Percentiles rank a stretch among this genome's conserved stretches.
phyloP scores from a whole-genome alignment of 2,888 invertebrate species.

The Cheilosia scutellata region DNA sequence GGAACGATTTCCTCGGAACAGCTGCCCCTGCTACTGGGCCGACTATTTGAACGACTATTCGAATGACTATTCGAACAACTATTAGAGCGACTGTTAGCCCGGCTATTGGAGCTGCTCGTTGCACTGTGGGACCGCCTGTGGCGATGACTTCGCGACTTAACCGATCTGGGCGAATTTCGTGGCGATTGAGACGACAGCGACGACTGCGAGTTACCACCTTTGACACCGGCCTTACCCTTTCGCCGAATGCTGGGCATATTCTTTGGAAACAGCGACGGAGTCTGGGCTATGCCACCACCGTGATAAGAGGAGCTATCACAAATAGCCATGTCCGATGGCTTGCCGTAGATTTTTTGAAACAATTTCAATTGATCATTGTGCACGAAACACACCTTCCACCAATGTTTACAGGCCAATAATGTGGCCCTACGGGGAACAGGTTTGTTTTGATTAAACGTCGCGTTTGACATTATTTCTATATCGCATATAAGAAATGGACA shows the following conservation, averaged over 20 bases:
- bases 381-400: conserved; percentile 94
- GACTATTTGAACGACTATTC: conserved; percentile 57
- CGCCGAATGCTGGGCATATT: conserved; percentile 83
- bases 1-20: conserved; percentile 63
- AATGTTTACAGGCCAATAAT: conserved; percentile 90
- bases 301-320: conserved; percentile 56
- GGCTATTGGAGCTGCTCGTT: conserved; percentile 35
- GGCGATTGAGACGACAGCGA: conserved; percentile 45
- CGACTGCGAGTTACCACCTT: conserved; percentile 50
- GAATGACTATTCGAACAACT: conserved; percentile 60
- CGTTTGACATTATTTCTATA: conserved; percentile 48
- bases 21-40: conserved; percentile 70
- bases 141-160: conserved; percentile 59
- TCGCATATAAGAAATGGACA: conserved; percentile 10
- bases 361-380: conserved; percentile 92
- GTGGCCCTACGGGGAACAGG: conserved; percentile 84
- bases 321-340: conserved; percentile 67
- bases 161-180: conserved; percentile 62
- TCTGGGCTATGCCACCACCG: conserved; percentile 46
- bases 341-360: conserved; percentile 90
- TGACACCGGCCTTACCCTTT: conserved; percentile 78
- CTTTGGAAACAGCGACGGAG: conserved; percentile 80
- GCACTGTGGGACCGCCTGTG: conserved; percentile 76
- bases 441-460: conserved; percentile 78
- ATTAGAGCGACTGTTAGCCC: conserved; percentile 38